phyloP scores from a whole-genome alignment of 2,888 invertebrate species.

The Eupelmus urozonus region DNA sequence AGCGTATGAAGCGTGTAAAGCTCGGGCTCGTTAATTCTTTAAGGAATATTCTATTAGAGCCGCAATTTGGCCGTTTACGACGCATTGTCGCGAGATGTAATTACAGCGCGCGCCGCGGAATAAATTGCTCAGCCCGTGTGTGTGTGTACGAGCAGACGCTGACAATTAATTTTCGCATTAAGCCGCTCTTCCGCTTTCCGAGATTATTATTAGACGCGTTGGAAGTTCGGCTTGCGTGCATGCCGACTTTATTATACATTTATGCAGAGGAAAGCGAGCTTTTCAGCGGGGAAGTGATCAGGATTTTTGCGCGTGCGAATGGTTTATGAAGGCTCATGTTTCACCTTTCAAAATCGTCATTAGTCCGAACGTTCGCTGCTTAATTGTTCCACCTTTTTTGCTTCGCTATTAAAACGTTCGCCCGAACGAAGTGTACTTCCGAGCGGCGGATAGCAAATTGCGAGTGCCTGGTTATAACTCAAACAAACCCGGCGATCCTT shows the following conservation, averaged over 20 bases:
- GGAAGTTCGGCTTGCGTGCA: too few relatives aligned
- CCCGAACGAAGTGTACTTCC: too few relatives aligned
- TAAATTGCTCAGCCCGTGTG: too few relatives aligned
- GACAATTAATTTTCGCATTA: constrained; percentile 41
- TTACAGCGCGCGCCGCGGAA: constrained; percentile 21
- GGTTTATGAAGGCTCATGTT: not conserved
- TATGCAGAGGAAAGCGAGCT: constrained; percentile 23
- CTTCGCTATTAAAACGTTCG: too few relatives aligned
- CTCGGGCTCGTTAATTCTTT: constrained; percentile 35
- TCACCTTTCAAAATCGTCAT: too few relatives aligned
- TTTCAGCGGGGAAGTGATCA: not conserved
- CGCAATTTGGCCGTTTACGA: constrained; percentile 47
- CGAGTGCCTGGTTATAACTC: too few relatives aligned
- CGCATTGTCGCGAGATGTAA: constrained; percentile 40
- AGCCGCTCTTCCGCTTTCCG: constrained; percentile 18
- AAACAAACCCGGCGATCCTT: too few relatives aligned
- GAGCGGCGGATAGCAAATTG: too few relatives aligned
- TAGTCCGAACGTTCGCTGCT: too few relatives aligned
- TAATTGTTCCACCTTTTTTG: too few relatives aligned
- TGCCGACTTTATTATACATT: constrained; percentile 13
- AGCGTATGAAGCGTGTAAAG: too few relatives aligned
- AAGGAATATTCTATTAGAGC: constrained; percentile 37
- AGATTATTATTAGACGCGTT: constrained; percentile 1
- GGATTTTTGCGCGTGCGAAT: too few relatives aligned
- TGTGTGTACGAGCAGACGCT: constrained; percentile 14